Evolutionary conservation across 1,140 invertebrate genomes (phyloP).

Genomic region (Acyrthosiphon pisum): DNA sequence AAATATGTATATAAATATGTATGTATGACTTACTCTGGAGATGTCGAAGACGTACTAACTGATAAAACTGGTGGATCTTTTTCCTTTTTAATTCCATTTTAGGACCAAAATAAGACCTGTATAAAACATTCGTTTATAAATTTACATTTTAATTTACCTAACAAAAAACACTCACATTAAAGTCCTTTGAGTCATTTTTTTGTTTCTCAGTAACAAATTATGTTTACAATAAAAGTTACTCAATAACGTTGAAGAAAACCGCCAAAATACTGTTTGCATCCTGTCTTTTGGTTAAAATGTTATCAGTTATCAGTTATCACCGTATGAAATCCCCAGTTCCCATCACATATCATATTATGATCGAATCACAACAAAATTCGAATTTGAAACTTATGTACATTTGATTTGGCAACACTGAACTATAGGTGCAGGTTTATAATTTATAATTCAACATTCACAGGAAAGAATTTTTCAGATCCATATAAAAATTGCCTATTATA

Average conservation of each 20-base stretch:
- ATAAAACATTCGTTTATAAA: neutral
- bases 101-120: slow-evolving; percentile 34
- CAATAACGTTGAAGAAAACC: slow-evolving; percentile 18
- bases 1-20: neutral
- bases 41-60: neutral
- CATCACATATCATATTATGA: too few relatives aligned
- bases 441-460: too few relatives aligned
- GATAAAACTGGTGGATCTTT: neutral
- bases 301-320: too few relatives aligned
- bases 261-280: slow-evolving; percentile 45
- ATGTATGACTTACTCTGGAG: slow-evolving; percentile 42
- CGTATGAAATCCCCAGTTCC: too few relatives aligned
- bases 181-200: slow-evolving; percentile 45
- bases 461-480: too few relatives aligned
- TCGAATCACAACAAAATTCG: too few relatives aligned
- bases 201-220: neutral
- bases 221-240: neutral
- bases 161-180: slow-evolving; percentile 35
- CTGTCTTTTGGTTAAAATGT: slow-evolving; percentile 1
- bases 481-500: too few relatives aligned
- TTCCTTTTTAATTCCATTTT: slow-evolving; percentile 31
- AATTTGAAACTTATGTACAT: too few relatives aligned
- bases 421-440: too few relatives aligned
- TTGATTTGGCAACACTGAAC: too few relatives aligned
- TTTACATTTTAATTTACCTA: neutral